Conservation (phyloP, 2,113 vertebrate species). For the Chitala chitala region DNA sequence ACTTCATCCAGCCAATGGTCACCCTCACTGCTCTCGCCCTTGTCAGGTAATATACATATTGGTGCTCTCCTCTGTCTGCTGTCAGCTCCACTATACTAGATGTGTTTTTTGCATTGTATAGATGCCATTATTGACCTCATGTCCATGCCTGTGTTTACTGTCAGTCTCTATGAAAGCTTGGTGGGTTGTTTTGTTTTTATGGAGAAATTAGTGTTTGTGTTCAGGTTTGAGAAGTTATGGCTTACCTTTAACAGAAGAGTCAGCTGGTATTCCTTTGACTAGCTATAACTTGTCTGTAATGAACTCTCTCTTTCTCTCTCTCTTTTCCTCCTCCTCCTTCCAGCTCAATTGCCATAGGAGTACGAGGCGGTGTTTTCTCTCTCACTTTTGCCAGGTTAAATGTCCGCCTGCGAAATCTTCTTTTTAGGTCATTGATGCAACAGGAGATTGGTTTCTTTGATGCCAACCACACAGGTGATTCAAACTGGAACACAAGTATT, state of each 20-base stretch:
- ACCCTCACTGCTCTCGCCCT: slow-evolving; percentile 69
- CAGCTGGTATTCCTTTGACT: not conserved
- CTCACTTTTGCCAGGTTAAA: slow-evolving; percentile 84
- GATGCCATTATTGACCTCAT: not conserved
- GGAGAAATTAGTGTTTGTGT: not conserved
- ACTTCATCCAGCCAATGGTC: slow-evolving; percentile 69
- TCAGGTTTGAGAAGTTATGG: not conserved
- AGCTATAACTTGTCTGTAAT: not conserved
- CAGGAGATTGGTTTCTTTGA: slow-evolving; percentile 96
- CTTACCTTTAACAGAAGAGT: not conserved
- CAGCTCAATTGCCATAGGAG: slow-evolving; percentile 83
- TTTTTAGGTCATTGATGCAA: slow-evolving; percentile 80
- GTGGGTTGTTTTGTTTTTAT: too few species aligned
- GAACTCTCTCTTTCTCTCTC: not conserved
- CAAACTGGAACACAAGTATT: not conserved
- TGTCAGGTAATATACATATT: slow-evolving; percentile 74
- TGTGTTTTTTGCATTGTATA: not conserved
- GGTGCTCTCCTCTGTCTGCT: too few species aligned
- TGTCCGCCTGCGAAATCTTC: slow-evolving; percentile 81
- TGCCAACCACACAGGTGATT: slow-evolving; percentile 86
- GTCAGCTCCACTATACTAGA: not conserved
- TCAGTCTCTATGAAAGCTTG: not conserved
- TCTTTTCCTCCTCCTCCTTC: slow-evolving; percentile 57
- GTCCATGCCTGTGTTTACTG: not conserved
- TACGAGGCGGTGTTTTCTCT: slow-evolving; percentile 87